phyloP scores from a whole-genome alignment of 2,113 vertebrate species.

The Atherinomorus stipes region DNA sequence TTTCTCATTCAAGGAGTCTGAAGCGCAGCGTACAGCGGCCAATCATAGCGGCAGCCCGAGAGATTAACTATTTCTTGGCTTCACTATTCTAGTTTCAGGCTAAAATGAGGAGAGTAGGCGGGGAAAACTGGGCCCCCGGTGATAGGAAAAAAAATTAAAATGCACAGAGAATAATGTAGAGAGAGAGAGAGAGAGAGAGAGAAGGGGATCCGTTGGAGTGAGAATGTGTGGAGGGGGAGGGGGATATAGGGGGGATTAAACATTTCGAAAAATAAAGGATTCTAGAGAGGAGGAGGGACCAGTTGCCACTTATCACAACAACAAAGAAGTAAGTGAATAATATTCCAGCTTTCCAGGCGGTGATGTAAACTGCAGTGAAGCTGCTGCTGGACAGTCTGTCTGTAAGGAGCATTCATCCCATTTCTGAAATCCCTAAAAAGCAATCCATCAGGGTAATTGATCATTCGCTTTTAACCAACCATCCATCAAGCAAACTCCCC shows the following conservation, averaged over 20 bases:
- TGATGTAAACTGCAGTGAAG: constrained; percentile 45
- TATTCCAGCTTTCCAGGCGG: constrained; percentile 47
- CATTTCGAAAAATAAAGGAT: constrained; percentile 74
- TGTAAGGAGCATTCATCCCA: constrained; percentile 53
- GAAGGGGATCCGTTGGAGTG: constrained; percentile 57
- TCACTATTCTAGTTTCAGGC: constrained; percentile 71
- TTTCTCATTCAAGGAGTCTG: constrained; percentile 79
- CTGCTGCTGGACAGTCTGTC: constrained; percentile 23
- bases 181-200: constrained; percentile 37
- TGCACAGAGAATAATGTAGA: constrained; percentile 79
- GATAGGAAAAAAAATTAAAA: constrained; percentile 76
- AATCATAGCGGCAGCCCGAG: constrained; percentile 73
- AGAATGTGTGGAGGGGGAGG: constrained; percentile 41
- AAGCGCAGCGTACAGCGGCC: constrained; percentile 75
- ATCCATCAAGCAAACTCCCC: constrained; percentile 38
- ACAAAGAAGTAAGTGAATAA: constrained; percentile 64
- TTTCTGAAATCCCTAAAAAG: constrained; percentile 65
- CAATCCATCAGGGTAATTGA: constrained; percentile 79
- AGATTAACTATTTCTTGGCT: constrained; percentile 83
- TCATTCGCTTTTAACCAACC: constrained; percentile 67
- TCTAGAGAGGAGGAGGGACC: constrained; percentile 60
- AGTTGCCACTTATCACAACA: constrained; percentile 72
- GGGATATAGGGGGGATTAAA: constrained; percentile 72
- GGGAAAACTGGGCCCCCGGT: constrained; percentile 71
- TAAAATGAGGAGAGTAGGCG: constrained; percentile 77